Conservation (phyloP, 1,140 invertebrate genomes). For the Euborellia annulipes region DNA sequence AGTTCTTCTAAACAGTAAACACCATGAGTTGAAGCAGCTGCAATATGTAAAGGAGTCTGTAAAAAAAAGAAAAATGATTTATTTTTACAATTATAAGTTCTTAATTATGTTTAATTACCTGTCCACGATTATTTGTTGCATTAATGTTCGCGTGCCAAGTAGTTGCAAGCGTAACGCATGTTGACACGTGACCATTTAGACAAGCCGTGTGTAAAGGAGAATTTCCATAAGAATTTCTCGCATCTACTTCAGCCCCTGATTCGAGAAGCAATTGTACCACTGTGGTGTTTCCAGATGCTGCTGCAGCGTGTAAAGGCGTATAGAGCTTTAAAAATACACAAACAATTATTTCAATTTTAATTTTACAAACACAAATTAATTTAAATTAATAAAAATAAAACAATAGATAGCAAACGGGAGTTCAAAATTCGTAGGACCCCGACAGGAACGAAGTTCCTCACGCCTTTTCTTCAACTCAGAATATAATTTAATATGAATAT, state of each 20-base stretch:
- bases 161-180: slow-evolving; percentile 34
- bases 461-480: too few relatives aligned
- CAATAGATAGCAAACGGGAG: background rate
- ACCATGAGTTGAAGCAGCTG: slow-evolving; percentile 43
- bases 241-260: slow-evolving; percentile 37
- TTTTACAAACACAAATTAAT: background rate
- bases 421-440: too few relatives aligned
- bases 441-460: too few relatives aligned
- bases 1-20: slow-evolving; percentile 41
- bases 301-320: slow-evolving; percentile 47
- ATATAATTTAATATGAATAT: too few relatives aligned
- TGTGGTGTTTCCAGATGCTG: slow-evolving; percentile 36
- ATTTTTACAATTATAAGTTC: slow-evolving; percentile 2
- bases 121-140: slow-evolving; percentile 28
- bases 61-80: slow-evolving; percentile 14
- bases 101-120: too few relatives aligned
- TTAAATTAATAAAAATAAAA: slow-evolving; percentile 4
- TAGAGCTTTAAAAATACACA: slow-evolving; percentile 28
- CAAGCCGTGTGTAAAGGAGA: slow-evolving; percentile 46
- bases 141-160: slow-evolving; percentile 28
- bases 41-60: slow-evolving; percentile 45
- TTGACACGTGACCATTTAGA: slow-evolving; percentile 36
- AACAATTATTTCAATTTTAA: background rate
- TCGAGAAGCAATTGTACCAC: slow-evolving; percentile 36
- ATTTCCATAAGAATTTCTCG: slow-evolving; percentile 40